Evolutionary conservation across 2,888 invertebrate species (phyloP).

Genomic region (Cynaeus angustus): DNA sequence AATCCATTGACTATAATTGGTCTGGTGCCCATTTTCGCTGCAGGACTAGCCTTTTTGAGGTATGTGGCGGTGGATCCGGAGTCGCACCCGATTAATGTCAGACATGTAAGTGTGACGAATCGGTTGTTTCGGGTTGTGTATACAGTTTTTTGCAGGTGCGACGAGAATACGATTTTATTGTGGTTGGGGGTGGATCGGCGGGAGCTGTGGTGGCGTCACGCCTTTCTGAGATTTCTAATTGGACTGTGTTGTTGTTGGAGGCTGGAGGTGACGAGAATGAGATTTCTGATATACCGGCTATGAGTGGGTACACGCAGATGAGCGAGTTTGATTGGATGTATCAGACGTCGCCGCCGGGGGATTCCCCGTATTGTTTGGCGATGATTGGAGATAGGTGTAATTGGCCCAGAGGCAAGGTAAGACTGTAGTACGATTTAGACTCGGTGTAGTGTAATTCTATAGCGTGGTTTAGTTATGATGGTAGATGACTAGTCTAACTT

Average conservation of each 20-base stretch:
- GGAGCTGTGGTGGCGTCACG: conserved; percentile 92
- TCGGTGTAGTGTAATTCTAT: no score
- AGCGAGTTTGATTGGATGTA: conserved; percentile 95
- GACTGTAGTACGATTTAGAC: no score
- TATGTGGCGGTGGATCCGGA: conserved; percentile 90
- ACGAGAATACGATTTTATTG: conserved; percentile 88
- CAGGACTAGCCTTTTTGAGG: conserved; percentile 86
- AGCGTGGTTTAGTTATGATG: no score
- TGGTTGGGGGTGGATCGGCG: conserved; percentile 92
- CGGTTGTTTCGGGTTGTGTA: neutral
- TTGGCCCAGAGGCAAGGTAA: conserved; percentile 92
- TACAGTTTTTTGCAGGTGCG: conserved; percentile 73
- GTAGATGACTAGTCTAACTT: no score
- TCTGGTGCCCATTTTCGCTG: conserved; percentile 86
- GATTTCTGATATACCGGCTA: conserved; percentile 89
- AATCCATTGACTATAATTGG: conserved; percentile 79
- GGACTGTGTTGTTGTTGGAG: conserved; percentile 88
- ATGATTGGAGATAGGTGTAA: conserved; percentile 92
- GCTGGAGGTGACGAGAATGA: conserved; percentile 93
- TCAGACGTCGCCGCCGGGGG: conserved; percentile 86
- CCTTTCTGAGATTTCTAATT: conserved; percentile 85
- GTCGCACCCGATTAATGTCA: conserved; percentile 81
- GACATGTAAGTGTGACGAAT: conserved; percentile 75
- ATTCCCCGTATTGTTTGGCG: conserved; percentile 88
- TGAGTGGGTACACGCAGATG: conserved; percentile 89